Evolutionary conservation across 2,113 vertebrate species (phyloP), one percentile per base, ranked within the genome.

Genomic region (Cyanoliseus patagonus): DNA sequence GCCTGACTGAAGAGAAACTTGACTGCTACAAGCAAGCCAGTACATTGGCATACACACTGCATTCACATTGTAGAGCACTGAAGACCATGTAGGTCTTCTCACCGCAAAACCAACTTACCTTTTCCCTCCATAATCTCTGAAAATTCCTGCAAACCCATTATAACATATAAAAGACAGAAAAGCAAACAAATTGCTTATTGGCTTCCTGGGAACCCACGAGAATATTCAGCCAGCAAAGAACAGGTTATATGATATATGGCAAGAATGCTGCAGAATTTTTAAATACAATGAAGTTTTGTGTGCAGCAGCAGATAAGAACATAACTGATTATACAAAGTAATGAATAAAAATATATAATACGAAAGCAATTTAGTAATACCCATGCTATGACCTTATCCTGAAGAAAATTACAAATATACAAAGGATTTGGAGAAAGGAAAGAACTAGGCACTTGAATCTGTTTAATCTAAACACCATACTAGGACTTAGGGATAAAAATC

Each of bases 241-340:
- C 0, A 1, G 9, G 35, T 31, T 47, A 47, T 4, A 64, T 13
- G 42, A 87, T 20, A 61, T 12, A 35, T 3, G 3, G n/a, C n/a
- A 53, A 79, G 42, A 75, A 47, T 27, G n/a, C 10, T 59, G 51
- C n/a, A 59, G 51, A 61, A 55, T 51, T 88, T 84, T 62, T 7
- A 74, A 87, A 68, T 68, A 63, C 19, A 63, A 51, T 15, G 24
- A 23, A 51, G 37, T 33, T 79, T 69, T 52, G 33, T 8, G 18
- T 57, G 79, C 42, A 59, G 9, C 39, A 80, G 31, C 25, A 73
- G 55, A 16, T 53, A 62, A 46, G 24, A 83, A 79, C 25, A 13
- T 42, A 53, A 67, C n/a, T 67, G 44, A 61, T 86, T 41, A 82
- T 9, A 49, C 19, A 67, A 25, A 82, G 11, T 35, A 72, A 83